Base-by-base conservation (phyloP, 1,140 invertebrate genomes). In the Saccostrea glomerata region DNA sequence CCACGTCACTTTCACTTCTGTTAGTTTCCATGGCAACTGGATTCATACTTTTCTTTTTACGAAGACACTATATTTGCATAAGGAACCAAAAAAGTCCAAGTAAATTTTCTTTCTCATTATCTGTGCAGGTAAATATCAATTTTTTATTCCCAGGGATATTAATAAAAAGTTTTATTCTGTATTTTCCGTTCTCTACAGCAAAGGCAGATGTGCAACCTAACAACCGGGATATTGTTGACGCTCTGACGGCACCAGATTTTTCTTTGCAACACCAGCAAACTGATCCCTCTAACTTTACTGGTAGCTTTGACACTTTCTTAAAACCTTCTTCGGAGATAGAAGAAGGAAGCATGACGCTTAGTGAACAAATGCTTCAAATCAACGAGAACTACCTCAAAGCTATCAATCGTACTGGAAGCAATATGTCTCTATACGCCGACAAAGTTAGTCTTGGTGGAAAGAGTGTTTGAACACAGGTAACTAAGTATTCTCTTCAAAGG, bases 351-450 rank as follows among this genome's bases (percentile, higher is more conserved):
- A 25, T 77, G 30, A 77, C 70, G 0, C 70, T 77, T 30, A 77
- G 70, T 17, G 70, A 77, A 77, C 70, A 77, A 77, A 77, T 77
- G 70, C 70, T 77, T 77, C 25, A 77, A 77, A 77, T 77, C 70
- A 77, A 77, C 70, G 70, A 77, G 13, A 77, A 77, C 70, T 77
- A 77, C 30, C 25, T 77, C 12, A 77, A 77, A 4, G 15, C 70
- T 30, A 17, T 77, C 30, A 25, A 36, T 30, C 70, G 25, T 9
- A 36, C 23, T 7, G 70, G 70, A 77, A 77, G 70, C 12, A 23
- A 66, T 2, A 66, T 66, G 60, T 66, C 60, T 66, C 23, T 66
- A 23, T 66, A 20, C 60, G 60, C 60, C 1, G 60, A 66, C 20
- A 66, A 77, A 77, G 25, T 77, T 30, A 77, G 70, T 36, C 70